Evolutionary conservation across 1,140 invertebrate genomes (phyloP).

Genomic region (Pseudobourletiella spinata): DNA sequence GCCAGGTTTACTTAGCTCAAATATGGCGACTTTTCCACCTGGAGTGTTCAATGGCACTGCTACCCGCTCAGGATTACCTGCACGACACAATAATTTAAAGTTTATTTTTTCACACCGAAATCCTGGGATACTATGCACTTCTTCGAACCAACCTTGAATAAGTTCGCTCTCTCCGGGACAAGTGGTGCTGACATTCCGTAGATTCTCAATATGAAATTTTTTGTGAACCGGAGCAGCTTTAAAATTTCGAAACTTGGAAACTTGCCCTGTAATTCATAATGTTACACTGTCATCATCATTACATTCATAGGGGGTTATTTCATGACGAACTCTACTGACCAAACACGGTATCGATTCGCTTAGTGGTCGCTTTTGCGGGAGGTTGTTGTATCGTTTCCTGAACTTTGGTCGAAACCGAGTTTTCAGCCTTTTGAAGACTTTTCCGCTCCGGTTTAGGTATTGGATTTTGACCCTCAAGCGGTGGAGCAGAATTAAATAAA

Average conservation of each 20-base stretch:
- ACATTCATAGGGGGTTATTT: too few species aligned
- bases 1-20: slow-evolving; percentile 71
- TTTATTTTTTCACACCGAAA: too few species aligned
- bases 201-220: slow-evolving; percentile 83
- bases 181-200: slow-evolving; percentile 79
- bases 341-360: slow-evolving; percentile 76
- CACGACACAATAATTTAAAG: slow-evolving; percentile 16
- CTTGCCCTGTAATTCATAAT: slow-evolving; percentile 68
- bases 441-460: slow-evolving; percentile 32
- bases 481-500: too few species aligned
- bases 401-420: too few species aligned
- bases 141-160: too few species aligned
- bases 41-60: slow-evolving; percentile 78
- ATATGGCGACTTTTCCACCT: slow-evolving; percentile 78
- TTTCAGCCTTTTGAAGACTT: slow-evolving; percentile 14
- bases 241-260: slow-evolving; percentile 86
- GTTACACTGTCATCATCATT: slow-evolving; percentile 21
- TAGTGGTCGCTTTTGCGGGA: slow-evolving; percentile 44
- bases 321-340: slow-evolving; percentile 47
- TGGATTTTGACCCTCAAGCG: slow-evolving; percentile 4
- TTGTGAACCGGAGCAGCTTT: slow-evolving; percentile 83
- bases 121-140: background rate
- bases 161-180: slow-evolving; percentile 89
- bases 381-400: slow-evolving; percentile 38
- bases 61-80: slow-evolving; percentile 72